Conservation (phyloP, 2,888 invertebrate species). For the Himalopsyche japonica region DNA sequence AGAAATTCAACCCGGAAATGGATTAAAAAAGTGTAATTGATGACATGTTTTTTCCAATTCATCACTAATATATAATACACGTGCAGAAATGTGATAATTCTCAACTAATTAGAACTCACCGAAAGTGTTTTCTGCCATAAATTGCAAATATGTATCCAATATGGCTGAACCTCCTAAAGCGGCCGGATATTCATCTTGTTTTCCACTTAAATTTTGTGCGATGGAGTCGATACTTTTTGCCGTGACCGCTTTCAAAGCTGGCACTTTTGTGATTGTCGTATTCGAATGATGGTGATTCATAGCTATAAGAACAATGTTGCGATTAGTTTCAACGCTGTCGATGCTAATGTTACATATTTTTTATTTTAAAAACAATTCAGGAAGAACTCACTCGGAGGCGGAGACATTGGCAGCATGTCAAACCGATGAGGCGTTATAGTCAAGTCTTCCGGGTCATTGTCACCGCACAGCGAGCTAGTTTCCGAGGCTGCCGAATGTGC, state of each 20-base stretch:
- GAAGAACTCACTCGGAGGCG: conserved; percentile 61
- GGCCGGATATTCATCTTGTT: conserved; percentile 71
- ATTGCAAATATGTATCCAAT: conserved; percentile 85
- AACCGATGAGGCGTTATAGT: conserved; percentile 68
- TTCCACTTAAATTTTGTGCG: conserved; percentile 63
- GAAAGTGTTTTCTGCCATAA: conserved; percentile 82
- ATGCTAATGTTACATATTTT: neutral
- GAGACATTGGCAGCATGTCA: conserved; percentile 62
- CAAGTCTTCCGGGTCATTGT: conserved; percentile 82
- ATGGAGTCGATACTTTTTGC: conserved; percentile 68
- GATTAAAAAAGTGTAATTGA: no score
- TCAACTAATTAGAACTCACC: conserved; percentile 55
- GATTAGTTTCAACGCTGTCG: neutral
- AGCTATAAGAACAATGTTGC: conserved; percentile 41
- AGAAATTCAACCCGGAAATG: neutral
- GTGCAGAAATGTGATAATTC: no score
- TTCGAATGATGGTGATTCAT: conserved; percentile 63
- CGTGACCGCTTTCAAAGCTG: conserved; percentile 66
- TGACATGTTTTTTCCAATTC: no score
- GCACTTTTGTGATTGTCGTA: conserved; percentile 67
- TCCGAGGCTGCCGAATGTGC: conserved; percentile 70
- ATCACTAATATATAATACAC: no score
- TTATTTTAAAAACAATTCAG: no score
- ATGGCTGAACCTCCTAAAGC: conserved; percentile 76
- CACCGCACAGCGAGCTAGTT: conserved; percentile 75